Evolutionary conservation across 2,888 invertebrate species (phyloP).

Genomic region (Drosophila rubida): DNA sequence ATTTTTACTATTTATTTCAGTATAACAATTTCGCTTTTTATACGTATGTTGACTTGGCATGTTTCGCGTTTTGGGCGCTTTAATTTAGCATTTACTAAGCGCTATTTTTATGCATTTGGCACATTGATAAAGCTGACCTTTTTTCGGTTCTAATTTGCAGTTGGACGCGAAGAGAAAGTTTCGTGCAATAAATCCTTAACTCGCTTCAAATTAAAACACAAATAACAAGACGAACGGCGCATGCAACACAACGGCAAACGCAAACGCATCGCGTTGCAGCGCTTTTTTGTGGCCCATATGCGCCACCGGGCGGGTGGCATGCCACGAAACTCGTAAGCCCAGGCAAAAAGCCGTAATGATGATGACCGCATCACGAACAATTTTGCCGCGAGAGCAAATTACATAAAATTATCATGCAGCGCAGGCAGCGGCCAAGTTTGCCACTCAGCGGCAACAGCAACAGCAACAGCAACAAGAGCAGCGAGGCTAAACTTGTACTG

Average conservation of each 20-base stretch:
- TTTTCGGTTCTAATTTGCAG: slow-evolving; percentile 54
- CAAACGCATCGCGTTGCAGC: slow-evolving; percentile 31
- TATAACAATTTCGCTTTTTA: no score
- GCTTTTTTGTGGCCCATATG: slow-evolving; percentile 53
- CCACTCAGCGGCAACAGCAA: slow-evolving; percentile 59
- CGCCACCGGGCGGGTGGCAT: slow-evolving; percentile 1
- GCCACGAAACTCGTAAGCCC: slow-evolving; percentile 3
- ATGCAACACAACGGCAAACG: slow-evolving; percentile 47
- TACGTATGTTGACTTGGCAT: background rate
- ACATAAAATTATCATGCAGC: slow-evolving; percentile 79
- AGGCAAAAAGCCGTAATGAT: slow-evolving; percentile 15
- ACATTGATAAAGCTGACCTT: slow-evolving; percentile 30
- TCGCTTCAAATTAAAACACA: slow-evolving; percentile 54
- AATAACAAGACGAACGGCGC: slow-evolving; percentile 33
- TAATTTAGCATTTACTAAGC: background rate
- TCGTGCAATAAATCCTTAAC: slow-evolving; percentile 61
- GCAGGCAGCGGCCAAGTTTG: slow-evolving; percentile 64
- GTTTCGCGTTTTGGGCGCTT: background rate
- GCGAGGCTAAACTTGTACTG: slow-evolving; percentile 42
- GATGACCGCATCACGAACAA: slow-evolving; percentile 56
- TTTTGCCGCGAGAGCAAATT: slow-evolving; percentile 61
- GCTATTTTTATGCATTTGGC: slow-evolving; percentile 4
- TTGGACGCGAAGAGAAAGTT: slow-evolving; percentile 32
- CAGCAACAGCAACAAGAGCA: slow-evolving; percentile 14
- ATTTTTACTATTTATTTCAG: no score